Evolutionary conservation across 2,113 vertebrate species (phyloP).

Genomic region (Cyanistes caeruleus): DNA sequence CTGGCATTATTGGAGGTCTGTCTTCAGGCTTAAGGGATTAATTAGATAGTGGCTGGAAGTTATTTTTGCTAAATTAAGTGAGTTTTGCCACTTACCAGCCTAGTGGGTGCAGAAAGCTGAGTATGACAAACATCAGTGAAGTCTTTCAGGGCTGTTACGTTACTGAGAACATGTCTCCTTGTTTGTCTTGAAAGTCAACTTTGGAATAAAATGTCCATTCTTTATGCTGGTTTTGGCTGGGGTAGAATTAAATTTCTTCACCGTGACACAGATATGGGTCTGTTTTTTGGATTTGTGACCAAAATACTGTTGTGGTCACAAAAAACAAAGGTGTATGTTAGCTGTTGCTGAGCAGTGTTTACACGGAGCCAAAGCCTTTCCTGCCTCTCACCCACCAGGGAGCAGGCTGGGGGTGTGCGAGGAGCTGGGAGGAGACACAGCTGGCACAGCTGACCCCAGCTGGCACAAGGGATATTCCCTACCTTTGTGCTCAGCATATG

Average conservation of each 20-base stretch:
- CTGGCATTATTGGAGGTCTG: neutral
- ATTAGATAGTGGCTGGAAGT: neutral
- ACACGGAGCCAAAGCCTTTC: neutral
- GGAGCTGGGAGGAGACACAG: neutral
- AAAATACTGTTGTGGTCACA: neutral
- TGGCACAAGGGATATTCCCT: neutral
- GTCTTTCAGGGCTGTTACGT: neutral
- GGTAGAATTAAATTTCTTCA: neutral
- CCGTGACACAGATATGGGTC: neutral
- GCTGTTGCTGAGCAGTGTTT: neutral
- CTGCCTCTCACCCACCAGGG: neutral
- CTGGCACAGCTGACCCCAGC: neutral
- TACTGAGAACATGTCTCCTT: neutral
- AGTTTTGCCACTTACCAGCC: neutral
- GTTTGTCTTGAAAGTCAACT: neutral
- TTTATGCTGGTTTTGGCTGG: neutral
- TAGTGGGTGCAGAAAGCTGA: neutral
- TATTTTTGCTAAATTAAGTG: neutral
- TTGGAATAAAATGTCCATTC: neutral
- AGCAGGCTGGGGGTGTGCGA: fast-evolving
- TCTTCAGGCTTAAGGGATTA: neutral
- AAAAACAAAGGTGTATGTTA: neutral
- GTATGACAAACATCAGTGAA: neutral
- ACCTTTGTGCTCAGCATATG: fast-evolving
- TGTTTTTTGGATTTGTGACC: neutral